A percentile compares a stretch with the other conserved stretches of the same genome.
phyloP scores from a whole-genome alignment of 2,113 vertebrate genomes.

The Pluvianellus socialis region DNA sequence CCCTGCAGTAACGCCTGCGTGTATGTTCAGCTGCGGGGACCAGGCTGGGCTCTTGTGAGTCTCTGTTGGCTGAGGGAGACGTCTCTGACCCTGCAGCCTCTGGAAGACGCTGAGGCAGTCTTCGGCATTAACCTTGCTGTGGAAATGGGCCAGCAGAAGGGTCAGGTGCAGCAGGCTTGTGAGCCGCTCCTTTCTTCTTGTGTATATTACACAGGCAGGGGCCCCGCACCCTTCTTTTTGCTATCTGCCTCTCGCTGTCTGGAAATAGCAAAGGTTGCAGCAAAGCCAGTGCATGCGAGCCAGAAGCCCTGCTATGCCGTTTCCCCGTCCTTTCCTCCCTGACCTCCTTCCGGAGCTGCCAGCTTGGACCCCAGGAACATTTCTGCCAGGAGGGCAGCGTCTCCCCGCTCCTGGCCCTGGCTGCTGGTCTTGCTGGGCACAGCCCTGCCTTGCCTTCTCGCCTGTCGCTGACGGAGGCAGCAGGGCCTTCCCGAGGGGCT shows the following conservation, averaged over 20 bases:
- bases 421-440: background rate
- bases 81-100: background rate
- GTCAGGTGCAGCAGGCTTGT: background rate
- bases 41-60: background rate
- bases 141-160: background rate
- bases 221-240: background rate
- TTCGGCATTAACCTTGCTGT: background rate
- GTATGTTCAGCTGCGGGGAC: background rate
- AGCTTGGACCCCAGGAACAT: rapidly evolving
- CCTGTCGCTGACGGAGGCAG: background rate
- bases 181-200: constrained; percentile 18
- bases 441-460: background rate
- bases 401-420: background rate
- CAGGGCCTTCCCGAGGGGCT: background rate
- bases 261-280: constrained; percentile 30
- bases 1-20: background rate
- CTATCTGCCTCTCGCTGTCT: background rate
- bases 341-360: background rate
- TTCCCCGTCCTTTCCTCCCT: background rate
- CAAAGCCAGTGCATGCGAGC: background rate
- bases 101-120: background rate
- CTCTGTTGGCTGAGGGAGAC: background rate
- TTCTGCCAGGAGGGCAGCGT: background rate
- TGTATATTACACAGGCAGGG: background rate
- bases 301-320: background rate